Conservation (phyloP, 2,113 vertebrate genomes). For the Pan troglodytes region NHGRI_mPanTro3-v2.1_pri NC_072402.2:46297501-46298000, state of each 20-base stretch:
- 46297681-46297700: neutral
- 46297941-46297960: neutral
- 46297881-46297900: conserved; percentile 56
- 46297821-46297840: conserved; percentile 36
- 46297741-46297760: neutral
- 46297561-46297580: neutral
- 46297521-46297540: neutral
- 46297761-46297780: neutral
- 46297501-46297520: neutral
- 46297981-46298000: conserved; percentile 60
- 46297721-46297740: neutral
- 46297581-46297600: neutral
- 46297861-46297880: neutral
- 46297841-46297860: conserved; percentile 24
- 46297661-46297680: conserved; percentile 40
- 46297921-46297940: conserved; percentile 38
- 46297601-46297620: neutral
- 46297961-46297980: conserved; percentile 40
- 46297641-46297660: neutral
- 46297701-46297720: neutral
- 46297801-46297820: neutral
- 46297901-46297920: conserved; percentile 54
- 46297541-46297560: neutral
- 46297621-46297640: neutral
- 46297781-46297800: neutral